Evolutionary conservation across 2,797 vertebrate species (phyloP).

Genomic region (Chaetophractus vellerosus): DNA sequence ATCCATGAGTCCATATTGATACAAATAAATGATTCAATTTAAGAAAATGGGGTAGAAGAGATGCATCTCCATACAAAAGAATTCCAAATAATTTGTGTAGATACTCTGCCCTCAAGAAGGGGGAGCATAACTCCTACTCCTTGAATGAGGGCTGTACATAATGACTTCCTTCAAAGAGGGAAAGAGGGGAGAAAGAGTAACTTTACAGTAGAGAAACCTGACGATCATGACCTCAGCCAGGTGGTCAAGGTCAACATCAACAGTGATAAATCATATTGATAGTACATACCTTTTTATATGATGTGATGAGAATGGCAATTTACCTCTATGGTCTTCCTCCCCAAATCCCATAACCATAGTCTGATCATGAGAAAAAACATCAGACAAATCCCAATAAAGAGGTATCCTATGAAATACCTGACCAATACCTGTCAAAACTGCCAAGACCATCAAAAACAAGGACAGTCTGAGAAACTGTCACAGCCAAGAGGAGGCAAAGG

Average conservation of each 20-base stretch:
- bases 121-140: background rate
- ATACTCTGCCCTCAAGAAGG: background rate
- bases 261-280: background rate
- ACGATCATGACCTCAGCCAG: background rate
- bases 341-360: background rate
- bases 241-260: background rate
- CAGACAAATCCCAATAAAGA: background rate
- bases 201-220: background rate
- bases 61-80: background rate
- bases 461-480: background rate
- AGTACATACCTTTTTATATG: background rate
- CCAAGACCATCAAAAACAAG: background rate
- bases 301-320: background rate
- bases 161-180: background rate
- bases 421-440: background rate
- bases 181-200: background rate
- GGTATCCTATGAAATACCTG: background rate
- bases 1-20: background rate
- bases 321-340: background rate
- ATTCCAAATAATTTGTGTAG: background rate
- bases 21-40: background rate
- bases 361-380: background rate
- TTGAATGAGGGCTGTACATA: background rate
- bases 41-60: background rate
- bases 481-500: background rate